Evolutionary conservation across 2,888 invertebrate species (phyloP).

Genomic region (Helleia helle): DNA sequence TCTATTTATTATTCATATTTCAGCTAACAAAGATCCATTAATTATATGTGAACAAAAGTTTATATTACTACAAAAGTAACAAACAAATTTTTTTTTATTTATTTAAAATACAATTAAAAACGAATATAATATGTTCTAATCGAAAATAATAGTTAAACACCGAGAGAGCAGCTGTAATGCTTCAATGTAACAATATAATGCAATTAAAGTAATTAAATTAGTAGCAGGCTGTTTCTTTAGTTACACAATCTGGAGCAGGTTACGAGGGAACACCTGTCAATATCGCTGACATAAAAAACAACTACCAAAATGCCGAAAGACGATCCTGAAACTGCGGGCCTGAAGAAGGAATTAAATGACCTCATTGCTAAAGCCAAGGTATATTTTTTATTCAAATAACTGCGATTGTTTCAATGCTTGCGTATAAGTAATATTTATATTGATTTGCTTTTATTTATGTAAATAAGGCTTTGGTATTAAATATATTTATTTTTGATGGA

Average conservation of each 20-base stretch:
- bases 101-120: no score
- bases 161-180: conserved; percentile 16
- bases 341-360: conserved; percentile 87
- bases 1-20: no score
- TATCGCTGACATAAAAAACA: neutral
- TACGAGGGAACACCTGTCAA: conserved; percentile 11
- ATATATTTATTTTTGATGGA: no score
- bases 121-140: no score
- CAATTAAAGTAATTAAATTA: conserved; percentile 24
- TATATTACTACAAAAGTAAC: no score
- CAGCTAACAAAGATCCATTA: no score
- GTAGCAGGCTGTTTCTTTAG: conserved; percentile 13
- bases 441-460: no score
- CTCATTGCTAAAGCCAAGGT: conserved; percentile 87
- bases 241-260: conserved; percentile 14
- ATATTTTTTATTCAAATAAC: conserved; percentile 17
- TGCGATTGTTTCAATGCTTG: neutral
- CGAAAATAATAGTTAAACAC: conserved; percentile 2
- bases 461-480: no score
- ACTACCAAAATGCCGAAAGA: conserved; percentile 80
- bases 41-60: no score
- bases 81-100: no score
- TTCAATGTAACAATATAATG: conserved; percentile 20
- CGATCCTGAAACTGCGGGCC: conserved; percentile 84
- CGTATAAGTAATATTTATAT: neutral